These are phyloP conservation scores for Hemibagrus wyckioides DNA, from an alignment of 2,113 vertebrate species.

Conservation along the genomic window DNA sequence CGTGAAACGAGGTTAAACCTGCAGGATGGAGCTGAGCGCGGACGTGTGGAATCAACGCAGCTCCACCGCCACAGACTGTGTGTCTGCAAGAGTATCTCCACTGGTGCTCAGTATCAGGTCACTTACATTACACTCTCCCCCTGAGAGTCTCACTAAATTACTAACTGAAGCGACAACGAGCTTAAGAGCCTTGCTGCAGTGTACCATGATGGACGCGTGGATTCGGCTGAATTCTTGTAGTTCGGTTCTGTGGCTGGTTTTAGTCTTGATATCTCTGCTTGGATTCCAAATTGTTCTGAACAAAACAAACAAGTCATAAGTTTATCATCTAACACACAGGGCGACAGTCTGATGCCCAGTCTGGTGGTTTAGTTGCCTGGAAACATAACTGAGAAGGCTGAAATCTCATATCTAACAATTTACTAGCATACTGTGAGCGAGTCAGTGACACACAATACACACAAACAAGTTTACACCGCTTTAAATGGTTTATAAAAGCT, in stretches of 20 bases:
- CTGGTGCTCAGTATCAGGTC: background rate
- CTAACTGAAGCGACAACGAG: background rate
- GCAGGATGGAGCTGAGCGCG: constrained; percentile 59
- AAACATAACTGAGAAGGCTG: background rate
- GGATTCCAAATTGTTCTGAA: background rate
- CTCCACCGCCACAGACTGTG: constrained; percentile 11
- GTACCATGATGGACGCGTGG: background rate
- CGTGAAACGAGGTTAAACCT: constrained; percentile 68
- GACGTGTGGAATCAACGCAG: background rate
- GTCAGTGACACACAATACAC: background rate
- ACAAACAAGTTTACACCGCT: background rate
- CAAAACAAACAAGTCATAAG: background rate
- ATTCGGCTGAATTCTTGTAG: background rate
- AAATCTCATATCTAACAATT: background rate
- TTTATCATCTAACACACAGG: background rate
- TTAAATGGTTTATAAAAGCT: background rate
- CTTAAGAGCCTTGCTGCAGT: constrained; percentile 5
- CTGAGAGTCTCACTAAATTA: constrained; percentile 4
- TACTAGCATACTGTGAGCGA: background rate
- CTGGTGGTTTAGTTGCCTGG: background rate
- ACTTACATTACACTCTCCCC: background rate
- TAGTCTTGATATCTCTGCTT: background rate
- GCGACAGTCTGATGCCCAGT: background rate
- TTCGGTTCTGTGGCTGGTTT: background rate
- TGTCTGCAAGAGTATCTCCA: constrained; percentile 30